Base-by-base conservation (phyloP, 2,113 vertebrate genomes). In the Variabilichromis moorii region DNA sequence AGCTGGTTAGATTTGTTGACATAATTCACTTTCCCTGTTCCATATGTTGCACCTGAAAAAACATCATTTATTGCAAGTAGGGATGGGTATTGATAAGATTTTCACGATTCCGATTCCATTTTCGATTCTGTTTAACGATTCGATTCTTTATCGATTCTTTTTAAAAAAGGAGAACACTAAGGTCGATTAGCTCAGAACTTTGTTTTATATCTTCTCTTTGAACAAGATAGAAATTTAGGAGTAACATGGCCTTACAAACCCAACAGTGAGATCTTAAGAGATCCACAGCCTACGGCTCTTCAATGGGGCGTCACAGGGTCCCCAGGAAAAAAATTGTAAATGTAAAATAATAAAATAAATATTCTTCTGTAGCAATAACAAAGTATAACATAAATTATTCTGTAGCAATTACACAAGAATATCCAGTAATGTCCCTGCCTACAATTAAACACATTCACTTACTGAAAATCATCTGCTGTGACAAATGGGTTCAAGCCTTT, bases 401-500 rank as follows among this genome's bases (percentile, higher is more conserved):
- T 12, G 40, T 42, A 42, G 40, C 40, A 42, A 42, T 0, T 42
- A 42, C 40, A 42, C 40, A 42, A 42, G 11, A 42, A 42, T 42
- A 42, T 42, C 40, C 11, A 42, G 11, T 1, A 42, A 42, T n/a
- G n/a, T n/a, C n/a, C n/a, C n/a, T n/a, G n/a, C n/a, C n/a, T n/a
- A n/a, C n/a, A n/a, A n/a, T n/a, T n/a, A n/a, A n/a, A n/a, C n/a
- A n/a, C n/a, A n/a, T n/a, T n/a, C n/a, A n/a, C n/a, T 42, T 40
- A 40, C 37, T 0, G 0, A 40, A 40, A 12, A 12, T 40, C 37
- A 11, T 40, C 37, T 40, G 10, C 1, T 40, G 37, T 40, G 37
- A 4, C 37, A 40, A 40, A 40, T 5, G 37, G 10, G 1, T 40
- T 0, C 37, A 40, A 3, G 0, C 4, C 37, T 40, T 40, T 40